Conservation (phyloP, 2,797 vertebrate genomes). For the Trachops cirrhosus region DNA sequence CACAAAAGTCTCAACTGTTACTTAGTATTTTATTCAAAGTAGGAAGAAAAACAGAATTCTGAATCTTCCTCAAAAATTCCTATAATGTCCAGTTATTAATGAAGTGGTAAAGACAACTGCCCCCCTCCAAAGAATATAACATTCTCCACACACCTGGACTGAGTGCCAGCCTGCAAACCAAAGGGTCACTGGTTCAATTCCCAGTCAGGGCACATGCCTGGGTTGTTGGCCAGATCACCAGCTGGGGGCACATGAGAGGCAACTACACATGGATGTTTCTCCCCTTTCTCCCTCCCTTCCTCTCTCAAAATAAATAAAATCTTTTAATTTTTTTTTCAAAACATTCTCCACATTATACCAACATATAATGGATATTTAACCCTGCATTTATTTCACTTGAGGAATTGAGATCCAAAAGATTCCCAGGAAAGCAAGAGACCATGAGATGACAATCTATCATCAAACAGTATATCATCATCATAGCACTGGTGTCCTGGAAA, state of each 20-base stretch:
- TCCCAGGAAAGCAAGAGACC: slow-evolving; percentile 17
- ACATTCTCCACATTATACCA: neutral
- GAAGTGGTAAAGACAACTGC: neutral
- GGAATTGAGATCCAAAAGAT: slow-evolving; percentile 15
- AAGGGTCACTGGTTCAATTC: too few relatives aligned
- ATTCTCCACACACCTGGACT: neutral
- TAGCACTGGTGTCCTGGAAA: neutral
- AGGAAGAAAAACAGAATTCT: slow-evolving; percentile 27
- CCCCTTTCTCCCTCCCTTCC: too few relatives aligned
- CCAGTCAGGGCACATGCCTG: too few relatives aligned
- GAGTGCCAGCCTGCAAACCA: too few relatives aligned
- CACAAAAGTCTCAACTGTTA: neutral
- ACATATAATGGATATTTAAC: slow-evolving; percentile 6
- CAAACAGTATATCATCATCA: neutral
- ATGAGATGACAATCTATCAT: neutral
- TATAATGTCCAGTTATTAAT: neutral
- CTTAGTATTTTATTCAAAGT: neutral
- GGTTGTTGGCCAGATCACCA: too few relatives aligned
- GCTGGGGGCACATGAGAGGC: too few relatives aligned
- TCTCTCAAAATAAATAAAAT: too few relatives aligned
- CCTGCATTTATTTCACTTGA: slow-evolving; percentile 10
- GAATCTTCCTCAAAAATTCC: slow-evolving; percentile 18
- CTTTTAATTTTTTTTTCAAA: too few relatives aligned
- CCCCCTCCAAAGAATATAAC: neutral
- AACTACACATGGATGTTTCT: too few relatives aligned